Evolutionary conservation across 2,888 invertebrate species (phyloP).

Genomic region (Halictus quadricinctus): DNA sequence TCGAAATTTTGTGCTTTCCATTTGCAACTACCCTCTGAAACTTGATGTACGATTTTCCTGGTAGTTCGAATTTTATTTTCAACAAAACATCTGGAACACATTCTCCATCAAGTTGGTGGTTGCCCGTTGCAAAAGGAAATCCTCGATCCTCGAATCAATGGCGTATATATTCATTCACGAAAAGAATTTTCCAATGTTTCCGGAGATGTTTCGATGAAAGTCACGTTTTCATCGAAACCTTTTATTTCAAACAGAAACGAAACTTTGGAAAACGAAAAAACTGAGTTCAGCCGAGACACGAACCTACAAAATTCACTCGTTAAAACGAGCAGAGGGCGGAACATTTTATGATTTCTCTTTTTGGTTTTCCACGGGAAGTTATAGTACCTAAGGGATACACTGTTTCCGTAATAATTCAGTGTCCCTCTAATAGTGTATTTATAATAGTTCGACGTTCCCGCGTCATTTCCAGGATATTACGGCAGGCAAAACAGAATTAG

Average conservation of each 20-base stretch:
- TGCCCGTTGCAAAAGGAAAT: not conserved
- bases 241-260: not conserved
- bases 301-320: not conserved
- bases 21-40: not conserved
- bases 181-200: not conserved
- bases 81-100: not conserved
- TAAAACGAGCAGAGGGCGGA: no score
- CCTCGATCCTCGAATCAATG: not conserved
- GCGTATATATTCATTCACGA: not conserved
- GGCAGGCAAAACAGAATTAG: not conserved
- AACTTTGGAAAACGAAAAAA: not conserved
- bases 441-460: not conserved
- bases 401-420: not conserved
- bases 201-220: not conserved
- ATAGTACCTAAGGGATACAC: not conserved
- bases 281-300: not conserved
- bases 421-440: not conserved
- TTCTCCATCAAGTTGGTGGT: not conserved
- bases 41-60: not conserved
- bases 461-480: not conserved
- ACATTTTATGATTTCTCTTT: not conserved
- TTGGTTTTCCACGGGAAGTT: no score
- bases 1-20: not conserved
- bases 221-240: not conserved
- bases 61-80: not conserved